phyloP scores from a whole-genome alignment of 2,888 invertebrate species.

The Parthenolecanium corni region DNA sequence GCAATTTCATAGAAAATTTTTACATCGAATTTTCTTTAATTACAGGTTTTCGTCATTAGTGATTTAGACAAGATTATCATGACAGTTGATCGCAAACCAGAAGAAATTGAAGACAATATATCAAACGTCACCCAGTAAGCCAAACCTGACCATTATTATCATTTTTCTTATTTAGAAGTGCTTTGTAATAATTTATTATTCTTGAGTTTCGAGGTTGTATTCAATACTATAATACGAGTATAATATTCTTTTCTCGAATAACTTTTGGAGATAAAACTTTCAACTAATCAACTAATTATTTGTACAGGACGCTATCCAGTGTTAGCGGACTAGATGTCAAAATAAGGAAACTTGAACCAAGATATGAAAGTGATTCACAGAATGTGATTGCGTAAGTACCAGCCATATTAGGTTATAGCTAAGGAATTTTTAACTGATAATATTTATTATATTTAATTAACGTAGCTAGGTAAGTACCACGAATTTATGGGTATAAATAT shows the following conservation, averaged over 20 bases:
- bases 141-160: conserved; percentile 8
- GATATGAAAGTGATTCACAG: conserved; percentile 51
- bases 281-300: no score
- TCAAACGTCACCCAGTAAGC: conserved; percentile 54
- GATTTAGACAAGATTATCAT: conserved; percentile 68
- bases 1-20: no score
- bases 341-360: conserved; percentile 65
- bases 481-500: background rate
- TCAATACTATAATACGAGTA: background rate
- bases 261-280: no score
- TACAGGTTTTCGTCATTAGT: conserved; percentile 66
- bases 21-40: no score
- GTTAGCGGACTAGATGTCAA: conserved; percentile 68
- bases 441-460: no score
- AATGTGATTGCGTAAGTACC: conserved; percentile 54
- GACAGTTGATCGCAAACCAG: conserved; percentile 62
- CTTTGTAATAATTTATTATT: no score
- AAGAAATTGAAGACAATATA: conserved; percentile 59
- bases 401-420: background rate
- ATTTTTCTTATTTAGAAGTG: conserved; percentile 3
- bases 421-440: no score
- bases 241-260: background rate
- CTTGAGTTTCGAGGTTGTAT: no score
- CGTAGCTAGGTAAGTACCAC: no score
- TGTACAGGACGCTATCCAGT: conserved; percentile 50